Conservation (phyloP, 2,797 vertebrate genomes). For the Trichosurus vulpecula region DNA sequence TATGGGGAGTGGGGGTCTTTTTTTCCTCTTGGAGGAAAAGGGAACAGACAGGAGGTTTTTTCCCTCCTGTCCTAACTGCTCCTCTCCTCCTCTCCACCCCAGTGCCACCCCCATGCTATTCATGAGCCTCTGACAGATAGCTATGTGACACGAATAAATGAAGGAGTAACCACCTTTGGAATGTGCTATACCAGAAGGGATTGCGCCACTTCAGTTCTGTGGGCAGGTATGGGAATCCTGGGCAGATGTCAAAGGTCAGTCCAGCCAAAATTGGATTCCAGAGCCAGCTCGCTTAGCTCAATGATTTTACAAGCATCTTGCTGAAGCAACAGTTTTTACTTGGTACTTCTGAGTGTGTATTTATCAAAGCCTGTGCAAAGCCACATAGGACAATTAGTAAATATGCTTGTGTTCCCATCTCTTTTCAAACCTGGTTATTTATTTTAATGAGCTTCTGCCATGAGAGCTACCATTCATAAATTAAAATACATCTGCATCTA, state of each 20-base stretch:
- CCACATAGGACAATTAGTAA: not conserved
- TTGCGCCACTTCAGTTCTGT: conserved; percentile 68
- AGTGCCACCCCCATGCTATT: not conserved
- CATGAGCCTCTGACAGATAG: not conserved
- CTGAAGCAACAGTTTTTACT: conserved; percentile 69
- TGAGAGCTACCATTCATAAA: not conserved
- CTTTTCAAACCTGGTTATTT: not conserved
- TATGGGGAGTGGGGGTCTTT: not conserved
- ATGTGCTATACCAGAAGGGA: conserved; percentile 40
- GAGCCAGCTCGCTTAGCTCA: conserved; percentile 61
- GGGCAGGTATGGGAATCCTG: conserved; percentile 71
- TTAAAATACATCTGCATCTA: not conserved
- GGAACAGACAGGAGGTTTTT: not conserved
- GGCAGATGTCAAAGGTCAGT: conserved; percentile 71
- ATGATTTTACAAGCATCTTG: conserved; percentile 66
- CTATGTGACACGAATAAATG: conserved; percentile 10
- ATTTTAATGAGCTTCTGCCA: not conserved
- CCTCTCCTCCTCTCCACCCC: not conserved
- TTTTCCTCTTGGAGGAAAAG: not conserved
- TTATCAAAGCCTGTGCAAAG: conserved; percentile 13
- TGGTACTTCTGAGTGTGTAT: conserved; percentile 29
- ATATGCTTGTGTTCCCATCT: not conserved
- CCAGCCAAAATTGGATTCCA: conserved; percentile 57
- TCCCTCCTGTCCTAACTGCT: not conserved
- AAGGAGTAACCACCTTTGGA: conserved; percentile 12